Conservation (phyloP, 2,888 invertebrate genomes). For the Heliconius sara region DNA sequence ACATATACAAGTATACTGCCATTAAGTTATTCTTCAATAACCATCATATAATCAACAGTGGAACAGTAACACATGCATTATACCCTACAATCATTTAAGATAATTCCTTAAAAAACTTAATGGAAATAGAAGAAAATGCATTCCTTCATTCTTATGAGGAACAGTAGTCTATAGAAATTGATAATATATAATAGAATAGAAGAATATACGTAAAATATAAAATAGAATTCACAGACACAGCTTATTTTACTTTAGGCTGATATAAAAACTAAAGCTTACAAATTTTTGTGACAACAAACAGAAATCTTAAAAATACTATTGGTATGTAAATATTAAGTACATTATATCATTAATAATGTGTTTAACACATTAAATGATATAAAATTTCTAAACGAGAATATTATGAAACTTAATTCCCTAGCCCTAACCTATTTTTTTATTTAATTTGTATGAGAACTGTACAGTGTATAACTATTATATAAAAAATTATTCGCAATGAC, state of each 20-base stretch:
- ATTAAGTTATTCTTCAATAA: background rate
- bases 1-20: background rate
- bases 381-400: background rate
- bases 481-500: background rate
- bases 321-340: background rate
- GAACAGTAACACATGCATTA: background rate
- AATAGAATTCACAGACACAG: background rate
- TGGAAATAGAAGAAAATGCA: background rate
- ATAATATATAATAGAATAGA: background rate
- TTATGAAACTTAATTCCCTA: background rate
- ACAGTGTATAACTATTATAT: background rate
- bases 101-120: background rate
- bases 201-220: background rate
- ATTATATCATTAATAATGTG: background rate
- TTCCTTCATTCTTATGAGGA: background rate
- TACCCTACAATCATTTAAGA: background rate
- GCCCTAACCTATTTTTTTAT: background rate
- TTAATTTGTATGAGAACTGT: background rate
- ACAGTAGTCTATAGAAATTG: background rate
- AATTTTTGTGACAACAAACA: background rate
- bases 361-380: background rate
- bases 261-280: slow-evolving; percentile 8
- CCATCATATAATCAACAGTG: background rate
- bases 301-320: background rate
- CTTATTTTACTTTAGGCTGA: slow-evolving; percentile 9